phyloP scores from a whole-genome alignment of 2,113 vertebrate species.

The Brachyhypopomus gauderio region DNA sequence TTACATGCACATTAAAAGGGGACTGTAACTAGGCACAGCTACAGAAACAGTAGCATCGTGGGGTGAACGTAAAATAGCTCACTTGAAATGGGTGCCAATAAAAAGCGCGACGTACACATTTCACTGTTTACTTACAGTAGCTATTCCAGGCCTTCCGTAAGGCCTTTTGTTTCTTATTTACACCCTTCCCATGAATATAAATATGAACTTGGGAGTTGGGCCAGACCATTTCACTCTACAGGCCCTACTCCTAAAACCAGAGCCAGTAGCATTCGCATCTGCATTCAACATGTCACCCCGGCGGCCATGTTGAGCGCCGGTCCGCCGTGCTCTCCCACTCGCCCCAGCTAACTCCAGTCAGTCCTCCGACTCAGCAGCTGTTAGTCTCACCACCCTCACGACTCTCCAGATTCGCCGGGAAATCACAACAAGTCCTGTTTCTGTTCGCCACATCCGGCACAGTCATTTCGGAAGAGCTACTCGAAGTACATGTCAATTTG shows the following conservation, averaged over 20 bases:
- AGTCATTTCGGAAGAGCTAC: conserved; percentile 23
- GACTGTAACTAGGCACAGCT: background rate
- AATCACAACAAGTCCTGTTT: conserved; percentile 17
- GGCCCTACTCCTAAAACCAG: background rate
- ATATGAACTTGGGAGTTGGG: background rate
- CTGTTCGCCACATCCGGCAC: conserved; percentile 18
- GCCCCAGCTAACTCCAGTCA: conserved; percentile 17
- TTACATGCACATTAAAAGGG: background rate
- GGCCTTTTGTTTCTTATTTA: background rate
- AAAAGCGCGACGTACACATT: background rate
- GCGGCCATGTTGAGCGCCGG: conserved; percentile 4
- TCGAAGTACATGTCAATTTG: conserved; percentile 32
- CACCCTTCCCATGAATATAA: background rate
- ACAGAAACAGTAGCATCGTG: background rate
- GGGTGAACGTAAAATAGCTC: background rate
- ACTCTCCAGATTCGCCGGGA: conserved; percentile 23
- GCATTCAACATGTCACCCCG: conserved; percentile 31
- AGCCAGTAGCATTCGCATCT: conserved; percentile 21
- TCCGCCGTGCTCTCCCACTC: conserved; percentile 14
- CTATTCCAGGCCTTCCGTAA: conserved; percentile 7
- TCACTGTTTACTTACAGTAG: conserved; percentile 4
- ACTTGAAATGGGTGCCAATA: background rate
- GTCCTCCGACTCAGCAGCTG: conserved; percentile 42
- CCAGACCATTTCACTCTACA: background rate
- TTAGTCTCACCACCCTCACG: conserved; percentile 32